Conservation (phyloP, 2,888 invertebrate species). For the Drosophila differens region DNA sequence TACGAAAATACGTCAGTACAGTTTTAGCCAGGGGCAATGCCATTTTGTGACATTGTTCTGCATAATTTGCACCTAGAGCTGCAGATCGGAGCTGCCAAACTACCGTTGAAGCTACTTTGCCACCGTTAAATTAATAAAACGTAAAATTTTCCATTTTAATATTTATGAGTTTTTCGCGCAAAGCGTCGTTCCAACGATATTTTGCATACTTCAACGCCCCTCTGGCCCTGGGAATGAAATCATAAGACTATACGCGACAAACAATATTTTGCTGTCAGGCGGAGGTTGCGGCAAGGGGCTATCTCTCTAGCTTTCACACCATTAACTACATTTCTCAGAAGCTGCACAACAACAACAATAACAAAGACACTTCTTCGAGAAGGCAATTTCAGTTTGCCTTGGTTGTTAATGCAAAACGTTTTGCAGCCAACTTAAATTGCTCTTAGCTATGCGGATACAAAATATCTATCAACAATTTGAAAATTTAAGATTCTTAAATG, state of each 20-base stretch:
- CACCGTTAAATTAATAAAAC: slow-evolving; percentile 81
- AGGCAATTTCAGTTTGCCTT: slow-evolving; percentile 16
- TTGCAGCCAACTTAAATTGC: background rate
- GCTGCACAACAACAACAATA: slow-evolving; percentile 14
- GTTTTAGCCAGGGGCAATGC: slow-evolving; percentile 46
- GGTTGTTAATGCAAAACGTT: slow-evolving; percentile 8
- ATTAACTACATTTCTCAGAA: slow-evolving; percentile 35
- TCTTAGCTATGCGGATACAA: background rate
- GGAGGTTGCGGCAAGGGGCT: background rate
- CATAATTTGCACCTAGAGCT: slow-evolving; percentile 68
- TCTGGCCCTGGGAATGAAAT: slow-evolving; percentile 23
- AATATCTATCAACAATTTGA: background rate
- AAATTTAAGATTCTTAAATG: background rate
- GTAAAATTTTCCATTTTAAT: slow-evolving; percentile 82
- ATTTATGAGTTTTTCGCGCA: slow-evolving; percentile 75
- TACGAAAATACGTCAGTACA: slow-evolving; percentile 18
- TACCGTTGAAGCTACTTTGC: slow-evolving; percentile 69
- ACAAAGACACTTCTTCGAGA: background rate
- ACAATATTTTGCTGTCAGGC: slow-evolving; percentile 37
- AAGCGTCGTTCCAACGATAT: slow-evolving; percentile 24
- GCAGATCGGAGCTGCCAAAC: slow-evolving; percentile 54
- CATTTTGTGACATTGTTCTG: slow-evolving; percentile 69
- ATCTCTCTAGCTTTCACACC: slow-evolving; percentile 30
- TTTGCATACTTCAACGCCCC: slow-evolving; percentile 36
- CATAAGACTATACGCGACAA: slow-evolving; percentile 32